Evolutionary conservation across 2,113 vertebrate genomes (phyloP).

Genomic region (Columba janthina): DNA sequence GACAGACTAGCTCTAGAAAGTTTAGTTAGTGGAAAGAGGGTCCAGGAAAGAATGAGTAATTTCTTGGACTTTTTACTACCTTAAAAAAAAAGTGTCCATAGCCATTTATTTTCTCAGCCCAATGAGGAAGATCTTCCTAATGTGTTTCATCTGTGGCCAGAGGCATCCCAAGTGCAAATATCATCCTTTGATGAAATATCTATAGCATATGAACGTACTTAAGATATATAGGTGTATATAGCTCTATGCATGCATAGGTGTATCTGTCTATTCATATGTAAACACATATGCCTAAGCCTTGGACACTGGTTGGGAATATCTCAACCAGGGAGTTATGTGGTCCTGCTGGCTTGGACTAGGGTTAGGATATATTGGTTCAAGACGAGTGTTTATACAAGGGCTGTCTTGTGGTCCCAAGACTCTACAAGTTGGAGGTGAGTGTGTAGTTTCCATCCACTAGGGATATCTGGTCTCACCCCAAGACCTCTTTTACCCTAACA

Average conservation of each 20-base stretch:
- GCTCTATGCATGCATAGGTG: neutral
- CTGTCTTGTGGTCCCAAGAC: neutral
- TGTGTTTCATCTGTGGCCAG: neutral
- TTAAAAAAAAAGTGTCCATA: neutral
- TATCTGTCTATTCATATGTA: neutral
- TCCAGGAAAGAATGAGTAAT: neutral
- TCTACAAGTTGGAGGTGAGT: accelerated
- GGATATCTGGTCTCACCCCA: neutral
- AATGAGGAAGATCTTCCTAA: neutral
- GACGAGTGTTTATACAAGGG: neutral
- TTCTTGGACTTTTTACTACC: neutral
- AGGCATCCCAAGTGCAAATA: neutral
- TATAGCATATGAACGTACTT: neutral
- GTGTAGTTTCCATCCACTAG: neutral
- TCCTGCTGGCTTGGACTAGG: neutral
- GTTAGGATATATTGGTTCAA: neutral
- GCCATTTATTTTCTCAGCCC: neutral
- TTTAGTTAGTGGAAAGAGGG: neutral
- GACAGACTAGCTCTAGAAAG: neutral
- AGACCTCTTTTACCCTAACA: neutral
- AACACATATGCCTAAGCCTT: neutral
- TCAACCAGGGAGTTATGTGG: neutral
- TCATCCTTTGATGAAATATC: neutral
- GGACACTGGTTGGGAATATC: neutral
- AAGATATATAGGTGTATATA: neutral